Evolutionary conservation across 2,113 vertebrate species (phyloP), one percentile per base, ranked within the genome.

Genomic region (Isurus oxyrinchus): DNA sequence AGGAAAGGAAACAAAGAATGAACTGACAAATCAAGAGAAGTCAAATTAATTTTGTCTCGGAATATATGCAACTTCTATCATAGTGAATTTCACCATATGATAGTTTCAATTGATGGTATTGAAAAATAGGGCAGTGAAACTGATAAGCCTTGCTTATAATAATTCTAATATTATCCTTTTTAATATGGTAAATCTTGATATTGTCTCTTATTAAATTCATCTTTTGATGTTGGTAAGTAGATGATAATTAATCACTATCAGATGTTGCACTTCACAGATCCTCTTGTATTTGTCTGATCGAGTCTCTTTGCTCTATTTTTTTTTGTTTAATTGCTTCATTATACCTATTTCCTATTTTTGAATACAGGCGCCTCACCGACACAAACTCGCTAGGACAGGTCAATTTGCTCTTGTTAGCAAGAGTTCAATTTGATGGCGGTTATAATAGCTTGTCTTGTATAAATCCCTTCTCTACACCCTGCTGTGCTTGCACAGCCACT

Each of bases 161-260:
- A 53, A 72, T 72, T 5, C 35, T 93, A 93, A 63, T 61, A 35
- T 93, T 93, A 93, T 63, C 59, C 35, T 93, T 61, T 93, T 95
- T 53, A 95, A 69, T 95, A 95, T 95, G 44, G 66, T 95, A 72
- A 72, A 72, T 55, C 44, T 31, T 63, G 59, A 16, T 72, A 55
- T 55, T 72, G 94, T 19, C 66, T 76, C 66, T 40, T 66, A 40
- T 94, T 63, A n/a, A 93, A 23, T 94, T 5, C 35, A 76, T 53
- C 66, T 35, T 90, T 53, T 95, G 66, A 95, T 95, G 44, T 95
- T 94, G 19, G 94, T 53, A 95, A 72, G 66, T 55, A 72, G 93
- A 69, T 31, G 25, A 53, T 35, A 76, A 95, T 95, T 55, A 55
- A 55, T 72, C 44, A 55, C 27, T 27, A 69, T 72, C 63, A 95